Base-by-base conservation (phyloP, 1,140 invertebrate genomes). In the Penaeus chinensis region DNA sequence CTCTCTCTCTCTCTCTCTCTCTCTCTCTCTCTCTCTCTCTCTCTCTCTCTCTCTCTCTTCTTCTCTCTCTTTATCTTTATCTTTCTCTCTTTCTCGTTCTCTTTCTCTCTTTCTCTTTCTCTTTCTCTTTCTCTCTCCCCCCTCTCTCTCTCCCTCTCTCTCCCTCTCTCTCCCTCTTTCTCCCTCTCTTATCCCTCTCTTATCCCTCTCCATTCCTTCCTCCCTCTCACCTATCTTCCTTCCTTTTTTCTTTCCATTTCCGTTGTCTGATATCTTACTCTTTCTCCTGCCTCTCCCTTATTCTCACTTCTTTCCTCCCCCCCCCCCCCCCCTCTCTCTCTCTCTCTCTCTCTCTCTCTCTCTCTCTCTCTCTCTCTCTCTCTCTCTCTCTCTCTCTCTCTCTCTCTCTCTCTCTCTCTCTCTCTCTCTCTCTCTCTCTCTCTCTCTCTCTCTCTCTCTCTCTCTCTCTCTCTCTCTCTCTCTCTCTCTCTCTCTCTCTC, bases 341-440 rank as follows among this genome's bases (percentile, higher is more conserved):
- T 63, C 47, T 82, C 10, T 22, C 80, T 22, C 80, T 62, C 24
- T 63, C 63, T 62, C 80, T 60, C 18, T 22, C 80, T n/a, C 80
- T 60, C 61, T 62, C 47, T 47, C 47, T 47, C 77, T n/a, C 32
- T 47, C 27, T 78, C 60, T 54, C 27, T 78, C 77, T 54, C 27
- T n/a, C 77, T 20, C 22, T 54, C 60, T 78, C 77, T n/a, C 22
- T 20, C 77, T n/a, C 27, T 54, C 60, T 78, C 77, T 22, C 60
- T n/a, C 77, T n/a, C 32, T 54, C 27, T 78, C 77, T 20, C 77
- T n/a, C 32, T 54, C 27, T 78, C 77, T 20, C 27, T 60, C 10
- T 16, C 47, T 82, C 37, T 27, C 60, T 63, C 47, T 82, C 10
- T 22, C 80, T 22, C 80, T 62, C 24, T 63, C 63, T 62, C 80